Evolutionary conservation across 2,888 invertebrate genomes (phyloP).

Genomic region (Epistrophe eligans): DNA sequence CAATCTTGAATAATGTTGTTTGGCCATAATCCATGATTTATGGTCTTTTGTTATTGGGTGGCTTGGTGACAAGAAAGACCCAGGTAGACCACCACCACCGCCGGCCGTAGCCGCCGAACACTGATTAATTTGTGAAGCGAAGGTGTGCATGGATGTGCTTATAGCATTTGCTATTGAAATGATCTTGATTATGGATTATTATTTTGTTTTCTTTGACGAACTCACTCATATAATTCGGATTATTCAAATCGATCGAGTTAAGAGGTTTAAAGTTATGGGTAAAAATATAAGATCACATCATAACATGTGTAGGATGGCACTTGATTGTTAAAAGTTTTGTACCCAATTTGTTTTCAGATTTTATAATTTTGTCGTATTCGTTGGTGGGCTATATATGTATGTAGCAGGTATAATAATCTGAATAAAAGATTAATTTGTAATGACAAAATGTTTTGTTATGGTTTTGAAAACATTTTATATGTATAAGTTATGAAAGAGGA

Average conservation of each 20-base stretch:
- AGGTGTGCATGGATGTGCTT: neutral
- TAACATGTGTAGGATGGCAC: constrained; percentile 60
- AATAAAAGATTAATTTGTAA: constrained; percentile 66
- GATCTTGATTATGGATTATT: constrained; percentile 55
- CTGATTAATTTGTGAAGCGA: constrained; percentile 54
- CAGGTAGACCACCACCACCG: constrained; percentile 51
- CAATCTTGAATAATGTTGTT: constrained; percentile 62
- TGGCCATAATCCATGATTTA: constrained; percentile 51
- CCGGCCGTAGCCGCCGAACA: neutral
- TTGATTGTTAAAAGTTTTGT: constrained; percentile 53
- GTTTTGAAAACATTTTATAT: neutral
- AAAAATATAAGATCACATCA: neutral
- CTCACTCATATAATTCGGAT: constrained; percentile 49
- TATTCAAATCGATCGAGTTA: constrained; percentile 55
- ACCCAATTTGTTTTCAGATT: constrained; percentile 67
- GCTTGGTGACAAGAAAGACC: constrained; percentile 38
- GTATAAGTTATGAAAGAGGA: neutral
- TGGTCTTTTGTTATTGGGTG: constrained; percentile 42
- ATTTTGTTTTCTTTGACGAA: constrained; percentile 43
- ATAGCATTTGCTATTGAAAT: neutral
- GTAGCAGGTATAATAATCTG: constrained; percentile 28
- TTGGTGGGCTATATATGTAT: constrained; percentile 45
- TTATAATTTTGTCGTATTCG: constrained; percentile 15
- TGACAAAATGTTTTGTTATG: constrained; percentile 35
- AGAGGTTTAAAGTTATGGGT: constrained; percentile 25